Conservation (phyloP, 2,797 vertebrate genomes). For the Naso thynnoides region DNA sequence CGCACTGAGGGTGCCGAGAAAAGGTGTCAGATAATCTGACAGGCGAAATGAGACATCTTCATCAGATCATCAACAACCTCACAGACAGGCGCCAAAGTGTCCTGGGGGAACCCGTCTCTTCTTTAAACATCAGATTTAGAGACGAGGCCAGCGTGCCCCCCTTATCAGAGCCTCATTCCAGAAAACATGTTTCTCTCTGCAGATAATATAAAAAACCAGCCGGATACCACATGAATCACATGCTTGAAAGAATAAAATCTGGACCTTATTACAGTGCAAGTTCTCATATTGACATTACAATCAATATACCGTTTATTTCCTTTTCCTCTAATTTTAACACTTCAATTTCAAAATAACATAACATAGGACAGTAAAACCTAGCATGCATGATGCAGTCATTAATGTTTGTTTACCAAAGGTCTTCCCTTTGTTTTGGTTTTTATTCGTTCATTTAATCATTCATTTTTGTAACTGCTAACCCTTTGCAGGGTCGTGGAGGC, state of each 20-base stretch:
- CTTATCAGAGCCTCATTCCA: conserved; percentile 44
- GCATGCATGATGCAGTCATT: background rate
- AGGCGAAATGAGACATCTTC: conserved; percentile 78
- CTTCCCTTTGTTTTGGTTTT: conserved; percentile 4
- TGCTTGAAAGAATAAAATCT: background rate
- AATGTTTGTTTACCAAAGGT: background rate
- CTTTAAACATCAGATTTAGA: conserved; percentile 44
- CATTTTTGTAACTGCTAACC: no score
- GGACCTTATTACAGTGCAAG: background rate
- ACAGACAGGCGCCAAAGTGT: conserved; percentile 68
- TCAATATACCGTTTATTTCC: conserved; percentile 16
- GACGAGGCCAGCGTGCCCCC: conserved; percentile 32
- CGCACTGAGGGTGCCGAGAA: conserved; percentile 60
- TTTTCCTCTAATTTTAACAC: background rate
- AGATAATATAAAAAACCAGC: conserved; percentile 8
- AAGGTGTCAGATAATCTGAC: conserved; percentile 79
- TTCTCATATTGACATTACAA: background rate
- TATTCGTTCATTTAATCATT: no score
- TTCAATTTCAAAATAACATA: background rate
- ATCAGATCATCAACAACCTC: conserved; percentile 79
- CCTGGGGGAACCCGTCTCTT: conserved; percentile 55
- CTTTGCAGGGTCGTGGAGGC: no score
- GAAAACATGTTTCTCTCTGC: background rate
- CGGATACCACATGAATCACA: conserved; percentile 3
- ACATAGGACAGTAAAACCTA: background rate